Evolutionary conservation across 2,113 vertebrate genomes (phyloP), one percentile per base, ranked within the genome.

Genomic region (Cyanoderma ruficeps): DNA sequence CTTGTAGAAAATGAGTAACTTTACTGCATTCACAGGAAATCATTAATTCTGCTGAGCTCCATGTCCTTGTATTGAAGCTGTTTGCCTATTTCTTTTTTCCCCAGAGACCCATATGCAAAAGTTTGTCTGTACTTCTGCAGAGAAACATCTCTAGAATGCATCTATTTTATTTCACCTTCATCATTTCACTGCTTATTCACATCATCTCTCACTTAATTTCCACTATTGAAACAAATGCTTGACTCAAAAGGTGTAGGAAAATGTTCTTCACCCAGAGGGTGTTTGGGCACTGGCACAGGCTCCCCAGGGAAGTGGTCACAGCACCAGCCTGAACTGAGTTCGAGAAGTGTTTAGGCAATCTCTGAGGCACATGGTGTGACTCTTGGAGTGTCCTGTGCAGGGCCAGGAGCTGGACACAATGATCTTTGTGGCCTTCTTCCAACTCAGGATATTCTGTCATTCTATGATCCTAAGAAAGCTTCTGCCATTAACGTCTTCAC

Each of bases 81-180:
- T 55, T 96, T 95, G 31, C 19, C 33, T 68, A 61, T 37, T 56
- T 16, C 11, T 39, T 81, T 94, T 82, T 79, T 9, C 80, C 88
- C 84, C 87, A 39, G 16, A 46, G 69, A 64, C 13, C 16, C 59
- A 22, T 49, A 50, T 16, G 10, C 39, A 56, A 46, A 87, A 37
- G 27, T 42, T 74, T 94, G 6, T 52, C 33, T 65, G 9, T 79
- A 87, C 46, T 76, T 28, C 27, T 77, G 23, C 72, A 37, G 23
- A 44, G 49, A 80, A 69, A 56, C 10, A 74, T 46, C 63, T 90
- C 68, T 87, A n/a, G 31, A 92, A 95, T 69, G 11, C 8, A 44
- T 33, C 2, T 78, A n/a, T 46, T 69, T 90, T 50, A 53, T 60
- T 90, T 79, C 2, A 27, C 23, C 27, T 72, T 78, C 47, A 5